These are phyloP conservation scores for Neocrepidodera transversa DNA, from an alignment of 2,888 invertebrate species.

Conservation along the genomic window DNA sequence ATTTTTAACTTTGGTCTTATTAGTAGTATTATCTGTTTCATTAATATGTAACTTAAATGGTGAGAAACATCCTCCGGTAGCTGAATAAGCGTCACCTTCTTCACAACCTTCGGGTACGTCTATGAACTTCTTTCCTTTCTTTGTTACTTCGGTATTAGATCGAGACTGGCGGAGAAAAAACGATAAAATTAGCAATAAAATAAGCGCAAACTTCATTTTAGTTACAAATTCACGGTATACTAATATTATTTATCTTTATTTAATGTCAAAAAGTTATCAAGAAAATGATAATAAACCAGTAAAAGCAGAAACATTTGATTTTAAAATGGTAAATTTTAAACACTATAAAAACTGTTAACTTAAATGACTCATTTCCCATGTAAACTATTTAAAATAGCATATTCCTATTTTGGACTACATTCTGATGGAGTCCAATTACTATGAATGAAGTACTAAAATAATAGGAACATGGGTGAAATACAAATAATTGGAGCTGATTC, in stretches of 20 bases:
- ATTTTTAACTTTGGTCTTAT: neutral
- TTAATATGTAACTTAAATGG: constrained; percentile 31
- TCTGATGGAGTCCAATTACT: too few species aligned
- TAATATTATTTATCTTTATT: too few species aligned
- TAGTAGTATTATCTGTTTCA: neutral
- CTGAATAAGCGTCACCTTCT: constrained; percentile 34
- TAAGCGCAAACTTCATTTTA: neutral
- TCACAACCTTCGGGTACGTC: constrained; percentile 40
- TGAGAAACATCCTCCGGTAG: constrained; percentile 40
- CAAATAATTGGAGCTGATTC: too few species aligned
- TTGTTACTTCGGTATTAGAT: neutral
- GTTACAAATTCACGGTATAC: neutral
- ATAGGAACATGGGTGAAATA: too few species aligned
- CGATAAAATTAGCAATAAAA: constrained; percentile 3
- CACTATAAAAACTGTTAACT: too few species aligned
- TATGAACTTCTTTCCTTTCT: constrained; percentile 31
- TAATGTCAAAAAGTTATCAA: neutral
- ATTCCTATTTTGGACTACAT: too few species aligned
- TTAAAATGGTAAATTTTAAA: too few species aligned
- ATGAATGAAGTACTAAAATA: too few species aligned
- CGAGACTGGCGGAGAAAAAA: constrained; percentile 16
- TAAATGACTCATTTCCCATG: too few species aligned
- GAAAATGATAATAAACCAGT: too few species aligned
- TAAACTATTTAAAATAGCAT: too few species aligned
- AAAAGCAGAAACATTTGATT: too few species aligned